Percentiles rank a stretch among this genome's conserved stretches.
Conservation (phyloP, 1,140 invertebrate genomes). For the Atopsyche davidsoni region DNA sequence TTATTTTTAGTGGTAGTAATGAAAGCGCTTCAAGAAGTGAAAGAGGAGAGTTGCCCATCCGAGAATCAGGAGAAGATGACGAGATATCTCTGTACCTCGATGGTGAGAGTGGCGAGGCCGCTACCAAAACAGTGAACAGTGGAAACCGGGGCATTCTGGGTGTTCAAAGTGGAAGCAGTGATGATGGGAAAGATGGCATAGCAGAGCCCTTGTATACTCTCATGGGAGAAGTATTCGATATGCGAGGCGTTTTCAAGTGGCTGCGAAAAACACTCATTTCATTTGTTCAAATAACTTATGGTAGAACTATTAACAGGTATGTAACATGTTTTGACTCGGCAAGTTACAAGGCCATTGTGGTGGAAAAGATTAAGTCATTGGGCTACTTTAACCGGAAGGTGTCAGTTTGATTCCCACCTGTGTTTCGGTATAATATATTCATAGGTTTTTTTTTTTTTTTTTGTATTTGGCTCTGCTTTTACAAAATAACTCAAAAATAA, state of each 20-base stretch:
- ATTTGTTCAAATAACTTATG: constrained; percentile 89
- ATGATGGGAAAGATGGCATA: constrained; percentile 71
- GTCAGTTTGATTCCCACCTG: no score
- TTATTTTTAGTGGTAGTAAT: constrained; percentile 28
- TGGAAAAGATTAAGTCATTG: no score
- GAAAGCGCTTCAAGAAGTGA: constrained; percentile 25
- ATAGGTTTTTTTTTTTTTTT: no score
- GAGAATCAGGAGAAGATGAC: constrained; percentile 58
- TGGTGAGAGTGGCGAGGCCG: constrained; percentile 44
- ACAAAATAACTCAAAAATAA: no score
- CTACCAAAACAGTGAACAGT: constrained; percentile 38
- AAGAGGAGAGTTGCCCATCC: constrained; percentile 33
- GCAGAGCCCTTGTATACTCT: constrained; percentile 82
- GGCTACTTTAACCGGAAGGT: no score
- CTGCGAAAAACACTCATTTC: constrained; percentile 79
- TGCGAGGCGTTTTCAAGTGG: constrained; percentile 82
- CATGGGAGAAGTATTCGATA: constrained; percentile 83
- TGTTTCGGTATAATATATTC: no score
- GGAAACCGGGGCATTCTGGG: constrained; percentile 30
- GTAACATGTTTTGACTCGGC: no score
- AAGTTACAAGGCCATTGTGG: no score
- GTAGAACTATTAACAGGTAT: constrained; percentile 80
- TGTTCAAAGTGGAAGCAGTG: constrained; percentile 37
- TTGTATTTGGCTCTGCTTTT: no score
- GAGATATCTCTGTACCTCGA: constrained; percentile 68